Percentiles rank a stretch among this genome's conserved stretches.
These are phyloP conservation scores for Phoxinus dragarum DNA, from an alignment of 2,797 vertebrate genomes.

Conservation along the genomic window DNA sequence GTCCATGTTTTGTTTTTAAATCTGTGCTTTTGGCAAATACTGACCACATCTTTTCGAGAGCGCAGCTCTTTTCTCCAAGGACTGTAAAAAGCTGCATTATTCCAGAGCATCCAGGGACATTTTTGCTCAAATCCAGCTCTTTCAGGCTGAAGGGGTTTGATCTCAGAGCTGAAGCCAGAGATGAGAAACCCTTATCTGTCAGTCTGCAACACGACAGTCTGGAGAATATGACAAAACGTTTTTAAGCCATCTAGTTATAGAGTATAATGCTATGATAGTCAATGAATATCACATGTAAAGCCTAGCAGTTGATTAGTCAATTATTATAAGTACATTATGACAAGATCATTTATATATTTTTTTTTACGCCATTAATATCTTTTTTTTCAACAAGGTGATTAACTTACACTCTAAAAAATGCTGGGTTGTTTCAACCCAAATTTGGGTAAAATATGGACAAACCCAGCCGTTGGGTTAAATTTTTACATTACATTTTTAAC, in stretches of 20 bases:
- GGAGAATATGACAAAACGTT: background rate
- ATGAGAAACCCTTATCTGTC: conserved; percentile 40
- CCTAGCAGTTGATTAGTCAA: background rate
- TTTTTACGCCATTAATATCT: background rate
- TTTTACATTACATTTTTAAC: too few relatives aligned
- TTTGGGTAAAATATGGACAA: too few relatives aligned
- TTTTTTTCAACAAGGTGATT: background rate
- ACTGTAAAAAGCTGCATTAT: conserved; percentile 36
- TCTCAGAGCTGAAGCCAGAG: conserved; percentile 36
- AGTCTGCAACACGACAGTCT: conserved; percentile 48
- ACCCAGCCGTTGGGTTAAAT: too few relatives aligned
- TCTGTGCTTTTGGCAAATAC: background rate
- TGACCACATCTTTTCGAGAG: conserved; percentile 39
- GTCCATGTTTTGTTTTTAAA: background rate
- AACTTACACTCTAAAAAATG: too few relatives aligned
- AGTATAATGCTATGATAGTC: background rate
- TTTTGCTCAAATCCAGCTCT: conserved; percentile 52
- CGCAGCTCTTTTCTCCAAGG: conserved; percentile 10
- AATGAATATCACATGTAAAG: too few relatives aligned
- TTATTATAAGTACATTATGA: background rate
- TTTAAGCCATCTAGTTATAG: background rate
- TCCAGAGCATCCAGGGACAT: conserved; percentile 27
- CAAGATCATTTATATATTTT: background rate
- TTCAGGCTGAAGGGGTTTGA: conserved; percentile 27
- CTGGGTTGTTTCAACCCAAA: too few relatives aligned